These are phyloP conservation scores for Zelostemma sp. DNA, from an alignment of 1,140 invertebrate species.

Conservation along the genomic window DNA sequence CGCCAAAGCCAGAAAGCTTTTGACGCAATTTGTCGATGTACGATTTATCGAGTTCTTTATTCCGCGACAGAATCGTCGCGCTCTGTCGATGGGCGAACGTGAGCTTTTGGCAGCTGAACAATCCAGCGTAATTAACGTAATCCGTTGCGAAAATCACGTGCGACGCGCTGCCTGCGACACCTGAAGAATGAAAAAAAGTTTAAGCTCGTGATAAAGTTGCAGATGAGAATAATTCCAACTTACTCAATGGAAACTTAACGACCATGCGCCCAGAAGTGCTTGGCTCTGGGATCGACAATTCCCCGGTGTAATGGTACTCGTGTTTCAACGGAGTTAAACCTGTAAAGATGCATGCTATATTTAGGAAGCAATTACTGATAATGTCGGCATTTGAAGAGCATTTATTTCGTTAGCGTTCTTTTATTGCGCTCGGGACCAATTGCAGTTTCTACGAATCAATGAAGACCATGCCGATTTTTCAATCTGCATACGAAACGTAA, in stretches of 20 bases:
- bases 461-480: neutral
- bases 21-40: constrained; percentile 78
- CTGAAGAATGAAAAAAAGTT: too few relatives aligned
- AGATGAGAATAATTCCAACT: too few relatives aligned
- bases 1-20: constrained; percentile 73
- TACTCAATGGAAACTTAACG: constrained; percentile 85
- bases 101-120: constrained; percentile 85
- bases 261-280: constrained; percentile 79
- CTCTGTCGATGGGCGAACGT: constrained; percentile 80
- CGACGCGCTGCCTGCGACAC: constrained; percentile 79
- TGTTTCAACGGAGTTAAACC: constrained; percentile 79
- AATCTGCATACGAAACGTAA: neutral
- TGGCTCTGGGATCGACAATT: constrained; percentile 75
- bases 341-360: constrained; percentile 52
- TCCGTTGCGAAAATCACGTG: constrained; percentile 83
- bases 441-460: neutral
- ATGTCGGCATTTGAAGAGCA: constrained; percentile 54
- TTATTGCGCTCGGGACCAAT: neutral
- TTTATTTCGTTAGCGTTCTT: constrained; percentile 55
- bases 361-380: constrained; percentile 47
- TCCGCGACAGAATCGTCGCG: constrained; percentile 82
- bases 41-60: constrained; percentile 76
- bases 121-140: constrained; percentile 80
- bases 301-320: constrained; percentile 82
- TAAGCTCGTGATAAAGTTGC: too few relatives aligned